Conservation (phyloP, 2,113 vertebrate species). For the Calyptomena viridis region DNA sequence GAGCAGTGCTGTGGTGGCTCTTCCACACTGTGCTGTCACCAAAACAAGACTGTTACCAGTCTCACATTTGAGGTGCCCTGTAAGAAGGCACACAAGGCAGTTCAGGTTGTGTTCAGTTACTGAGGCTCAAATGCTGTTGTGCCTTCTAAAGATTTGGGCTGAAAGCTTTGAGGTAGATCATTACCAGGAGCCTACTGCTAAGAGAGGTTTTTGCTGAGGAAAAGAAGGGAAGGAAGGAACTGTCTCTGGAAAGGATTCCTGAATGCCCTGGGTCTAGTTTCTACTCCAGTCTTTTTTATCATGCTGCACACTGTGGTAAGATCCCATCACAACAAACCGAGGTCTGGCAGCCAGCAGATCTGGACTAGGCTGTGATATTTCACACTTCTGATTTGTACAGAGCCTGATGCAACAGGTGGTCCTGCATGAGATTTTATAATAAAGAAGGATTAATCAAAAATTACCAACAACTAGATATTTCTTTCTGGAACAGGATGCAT, state of each 20-base stretch:
- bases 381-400: neutral
- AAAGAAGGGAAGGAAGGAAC: neutral
- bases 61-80: neutral
- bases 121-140: neutral
- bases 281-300: neutral
- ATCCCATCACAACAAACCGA: neutral
- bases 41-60: neutral
- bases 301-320: accelerated
- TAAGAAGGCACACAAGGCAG: neutral
- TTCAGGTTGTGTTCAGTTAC: neutral
- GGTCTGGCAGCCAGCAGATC: neutral
- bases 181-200: neutral
- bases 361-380: neutral
- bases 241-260: neutral
- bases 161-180: neutral
- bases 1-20: accelerated
- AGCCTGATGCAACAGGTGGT: neutral
- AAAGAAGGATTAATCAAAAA: neutral
- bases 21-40: neutral
- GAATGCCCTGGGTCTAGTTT: neutral
- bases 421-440: neutral
- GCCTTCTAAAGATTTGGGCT: neutral
- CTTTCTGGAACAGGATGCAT: neutral
- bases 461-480: neutral
- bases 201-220: neutral